A percentile compares a stretch with the other conserved stretches of the same genome.
Evolutionary conservation across 2,113 vertebrate species (phyloP).

Genomic region (Miniopterus natalensis): DNA sequence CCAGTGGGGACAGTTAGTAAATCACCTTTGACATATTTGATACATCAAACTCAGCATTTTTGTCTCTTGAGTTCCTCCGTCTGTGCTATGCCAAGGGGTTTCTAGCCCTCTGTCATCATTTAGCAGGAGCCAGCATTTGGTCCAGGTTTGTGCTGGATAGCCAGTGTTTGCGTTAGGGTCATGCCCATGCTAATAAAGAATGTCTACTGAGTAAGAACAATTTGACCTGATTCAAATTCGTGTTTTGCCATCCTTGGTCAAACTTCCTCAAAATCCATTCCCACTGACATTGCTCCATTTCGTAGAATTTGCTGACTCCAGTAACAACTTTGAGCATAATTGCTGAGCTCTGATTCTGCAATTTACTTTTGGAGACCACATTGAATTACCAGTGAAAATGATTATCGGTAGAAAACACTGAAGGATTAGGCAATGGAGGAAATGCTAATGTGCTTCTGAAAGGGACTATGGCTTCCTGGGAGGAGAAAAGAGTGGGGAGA

Average conservation of each 20-base stretch:
- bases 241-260: not conserved
- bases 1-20: not conserved
- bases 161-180: not conserved
- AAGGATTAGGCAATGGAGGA: not conserved
- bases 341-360: not conserved
- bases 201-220: not conserved
- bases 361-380: not conserved
- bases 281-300: not conserved
- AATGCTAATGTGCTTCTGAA: not conserved
- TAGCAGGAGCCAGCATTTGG: not conserved
- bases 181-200: not conserved
- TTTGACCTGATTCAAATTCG: not conserved
- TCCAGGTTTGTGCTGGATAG: not conserved
- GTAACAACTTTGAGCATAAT: not conserved
- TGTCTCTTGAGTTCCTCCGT: not conserved
- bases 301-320: not conserved
- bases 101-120: not conserved
- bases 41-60: constrained; percentile 19
- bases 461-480: not conserved
- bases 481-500: not conserved
- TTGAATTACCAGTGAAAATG: not conserved
- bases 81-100: not conserved
- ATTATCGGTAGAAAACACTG: constrained; percentile 11
- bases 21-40: constrained; percentile 7
- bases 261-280: not conserved